phyloP scores from a whole-genome alignment of 2,888 invertebrate genomes.

The Brassicogethes aeneus region DNA sequence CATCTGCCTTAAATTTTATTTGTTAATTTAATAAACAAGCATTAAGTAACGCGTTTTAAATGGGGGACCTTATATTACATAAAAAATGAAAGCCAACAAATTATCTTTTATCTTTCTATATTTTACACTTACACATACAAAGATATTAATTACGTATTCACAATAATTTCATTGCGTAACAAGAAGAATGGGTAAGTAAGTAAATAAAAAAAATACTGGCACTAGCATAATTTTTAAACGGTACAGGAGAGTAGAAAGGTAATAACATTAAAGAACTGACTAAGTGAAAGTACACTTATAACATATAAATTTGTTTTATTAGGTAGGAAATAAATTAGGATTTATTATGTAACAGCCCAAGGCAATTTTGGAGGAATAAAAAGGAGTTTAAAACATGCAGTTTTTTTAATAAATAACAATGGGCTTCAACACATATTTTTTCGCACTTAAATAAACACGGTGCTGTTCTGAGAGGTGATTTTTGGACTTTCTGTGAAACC shows the following conservation, averaged over 20 bases:
- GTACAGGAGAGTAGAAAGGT: conserved; percentile 13
- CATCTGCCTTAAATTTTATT: no score
- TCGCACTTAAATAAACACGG: no score
- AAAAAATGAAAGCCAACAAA: no score
- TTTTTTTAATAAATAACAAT: no score
- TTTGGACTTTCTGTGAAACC: no score
- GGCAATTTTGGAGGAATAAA: conserved; percentile 10
- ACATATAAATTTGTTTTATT: conserved; percentile 5
- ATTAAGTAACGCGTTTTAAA: no score
- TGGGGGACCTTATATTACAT: no score
- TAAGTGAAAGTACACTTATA: conserved; percentile 14
- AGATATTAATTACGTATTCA: conserved; percentile 6
- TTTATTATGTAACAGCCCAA: conserved; percentile 13
- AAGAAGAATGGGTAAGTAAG: not conserved
- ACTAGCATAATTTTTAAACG: conserved; percentile 13
- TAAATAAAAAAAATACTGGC: conserved; percentile 11
- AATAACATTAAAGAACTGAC: conserved; percentile 7
- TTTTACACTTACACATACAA: conserved; percentile 8
- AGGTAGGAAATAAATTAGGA: conserved; percentile 15
- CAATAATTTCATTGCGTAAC: conserved; percentile 10
- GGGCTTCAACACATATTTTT: no score
- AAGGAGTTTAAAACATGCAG: conserved; percentile 2
- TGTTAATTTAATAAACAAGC: no score
- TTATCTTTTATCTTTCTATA: conserved; percentile 6
- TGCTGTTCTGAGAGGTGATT: no score